Percentiles rank a stretch among this genome's conserved stretches.
Conservation (phyloP, 1,140 invertebrate genomes). For the Marisa cornuarietis region DNA sequence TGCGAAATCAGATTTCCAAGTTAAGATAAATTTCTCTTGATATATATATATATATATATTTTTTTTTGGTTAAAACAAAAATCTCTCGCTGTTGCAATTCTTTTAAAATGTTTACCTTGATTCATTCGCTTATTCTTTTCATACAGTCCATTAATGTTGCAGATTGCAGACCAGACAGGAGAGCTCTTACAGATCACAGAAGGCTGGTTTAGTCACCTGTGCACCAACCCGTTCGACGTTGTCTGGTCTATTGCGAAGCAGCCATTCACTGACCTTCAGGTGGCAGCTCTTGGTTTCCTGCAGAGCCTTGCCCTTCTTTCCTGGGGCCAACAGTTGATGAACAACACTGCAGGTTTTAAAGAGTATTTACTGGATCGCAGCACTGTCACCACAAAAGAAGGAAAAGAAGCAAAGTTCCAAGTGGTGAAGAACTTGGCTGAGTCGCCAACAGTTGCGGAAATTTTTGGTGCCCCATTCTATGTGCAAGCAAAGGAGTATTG, state of each 20-base stretch:
- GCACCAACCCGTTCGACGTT: constrained; percentile 69
- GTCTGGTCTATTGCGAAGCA: constrained; percentile 71
- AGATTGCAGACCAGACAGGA: constrained; percentile 59
- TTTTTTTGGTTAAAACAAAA: neutral
- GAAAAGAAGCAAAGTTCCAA: constrained; percentile 76
- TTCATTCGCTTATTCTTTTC: neutral
- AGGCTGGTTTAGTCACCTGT: constrained; percentile 72
- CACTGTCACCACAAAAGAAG: constrained; percentile 76
- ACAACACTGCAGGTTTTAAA: constrained; percentile 73
- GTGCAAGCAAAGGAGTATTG: constrained; percentile 74
- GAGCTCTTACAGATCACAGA: constrained; percentile 69
- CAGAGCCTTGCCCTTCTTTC: constrained; percentile 68
- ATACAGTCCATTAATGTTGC: constrained; percentile 6
- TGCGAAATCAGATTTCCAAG: no score
- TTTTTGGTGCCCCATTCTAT: constrained; percentile 74
- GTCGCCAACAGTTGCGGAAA: constrained; percentile 68
- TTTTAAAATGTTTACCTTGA: no score
- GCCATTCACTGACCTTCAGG: constrained; percentile 73
- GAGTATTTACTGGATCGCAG: constrained; percentile 81
- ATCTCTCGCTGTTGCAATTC: neutral
- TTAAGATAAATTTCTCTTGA: no score
- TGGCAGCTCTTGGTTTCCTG: constrained; percentile 70
- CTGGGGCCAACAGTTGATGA: constrained; percentile 75
- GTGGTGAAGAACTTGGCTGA: constrained; percentile 74
- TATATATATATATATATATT: no score